Conservation (phyloP, 1,140 invertebrate species). For the Andricus grossulariae region DNA sequence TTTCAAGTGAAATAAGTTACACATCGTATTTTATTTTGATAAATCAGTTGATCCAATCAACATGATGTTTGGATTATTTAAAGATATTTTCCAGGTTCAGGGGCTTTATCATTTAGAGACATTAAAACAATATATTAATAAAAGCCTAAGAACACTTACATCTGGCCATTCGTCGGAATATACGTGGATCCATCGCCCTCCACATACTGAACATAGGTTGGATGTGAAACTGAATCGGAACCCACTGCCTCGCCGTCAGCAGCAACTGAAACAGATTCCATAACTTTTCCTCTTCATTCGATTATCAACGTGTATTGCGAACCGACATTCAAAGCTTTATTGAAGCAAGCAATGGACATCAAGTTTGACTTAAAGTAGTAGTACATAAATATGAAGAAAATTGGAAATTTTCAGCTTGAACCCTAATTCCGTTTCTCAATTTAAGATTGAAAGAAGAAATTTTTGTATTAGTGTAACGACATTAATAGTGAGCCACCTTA, state of each 20-base stretch:
- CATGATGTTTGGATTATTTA: conserved; percentile 24
- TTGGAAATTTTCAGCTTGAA: not conserved
- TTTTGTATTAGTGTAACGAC: no score
- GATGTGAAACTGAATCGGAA: conserved; percentile 77
- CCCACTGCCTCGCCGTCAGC: conserved; percentile 76
- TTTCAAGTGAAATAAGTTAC: not conserved
- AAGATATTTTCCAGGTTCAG: conserved; percentile 3
- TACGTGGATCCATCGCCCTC: conserved; percentile 83
- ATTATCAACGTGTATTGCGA: not conserved
- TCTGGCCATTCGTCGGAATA: conserved; percentile 81
- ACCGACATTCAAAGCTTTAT: not conserved
- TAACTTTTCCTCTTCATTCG: conserved; percentile 29
- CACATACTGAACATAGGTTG: conserved; percentile 84
- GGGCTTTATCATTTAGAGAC: conserved; percentile 5
- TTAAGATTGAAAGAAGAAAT: no score
- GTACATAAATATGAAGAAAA: conserved; percentile 19
- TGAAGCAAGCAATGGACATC: no score
- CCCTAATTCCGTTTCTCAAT: no score
- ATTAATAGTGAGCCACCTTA: no score
- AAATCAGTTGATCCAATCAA: not conserved
- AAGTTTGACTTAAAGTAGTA: not conserved
- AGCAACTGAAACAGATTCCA: conserved; percentile 70
- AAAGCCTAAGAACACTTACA: conserved; percentile 71
- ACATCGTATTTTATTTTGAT: not conserved
- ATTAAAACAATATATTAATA: conserved; percentile 6